phyloP scores from a whole-genome alignment of 1,140 invertebrate genomes.

The Bathynomus jamesi region DNA sequence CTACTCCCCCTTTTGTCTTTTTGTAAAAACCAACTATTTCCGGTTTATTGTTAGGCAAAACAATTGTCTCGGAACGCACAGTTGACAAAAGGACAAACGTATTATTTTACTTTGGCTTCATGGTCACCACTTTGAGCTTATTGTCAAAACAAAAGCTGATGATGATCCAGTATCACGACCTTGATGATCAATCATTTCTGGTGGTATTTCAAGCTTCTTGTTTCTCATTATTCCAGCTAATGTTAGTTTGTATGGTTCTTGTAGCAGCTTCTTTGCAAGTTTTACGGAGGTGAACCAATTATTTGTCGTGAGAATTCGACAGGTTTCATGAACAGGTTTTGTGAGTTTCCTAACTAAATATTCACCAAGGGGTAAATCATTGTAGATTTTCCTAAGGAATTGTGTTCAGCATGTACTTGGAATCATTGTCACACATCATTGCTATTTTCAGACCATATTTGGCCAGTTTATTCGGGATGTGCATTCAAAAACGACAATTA shows the following conservation, averaged over 20 bases:
- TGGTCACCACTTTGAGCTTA: constrained; percentile 41
- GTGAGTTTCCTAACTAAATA: not conserved
- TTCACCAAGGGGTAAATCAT: no score
- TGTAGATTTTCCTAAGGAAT: no score
- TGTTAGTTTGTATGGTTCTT: constrained; percentile 3
- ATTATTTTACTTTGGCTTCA: constrained; percentile 41
- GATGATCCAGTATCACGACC: constrained; percentile 34
- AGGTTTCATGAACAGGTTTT: constrained; percentile 1
- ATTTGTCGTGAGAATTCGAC: constrained; percentile 1
- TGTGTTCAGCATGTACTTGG: no score
- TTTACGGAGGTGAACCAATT: constrained; percentile 11
- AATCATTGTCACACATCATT: no score
- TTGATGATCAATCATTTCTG: not conserved
- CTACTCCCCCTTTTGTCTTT: constrained; percentile 43
- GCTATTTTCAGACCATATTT: no score
- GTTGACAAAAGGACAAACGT: constrained; percentile 42
- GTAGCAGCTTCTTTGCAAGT: constrained; percentile 6
- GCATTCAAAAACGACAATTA: no score
- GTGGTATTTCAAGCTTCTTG: constrained; percentile 3
- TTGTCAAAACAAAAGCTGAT: constrained; percentile 31
- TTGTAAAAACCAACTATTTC: constrained; percentile 45
- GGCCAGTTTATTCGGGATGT: no score
- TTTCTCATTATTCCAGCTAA: constrained; percentile 6
- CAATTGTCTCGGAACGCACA: constrained; percentile 32
- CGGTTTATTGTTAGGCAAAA: constrained; percentile 39